phyloP scores from a whole-genome alignment of 2,888 invertebrate species.

The Scrobipalpa costella region DNA sequence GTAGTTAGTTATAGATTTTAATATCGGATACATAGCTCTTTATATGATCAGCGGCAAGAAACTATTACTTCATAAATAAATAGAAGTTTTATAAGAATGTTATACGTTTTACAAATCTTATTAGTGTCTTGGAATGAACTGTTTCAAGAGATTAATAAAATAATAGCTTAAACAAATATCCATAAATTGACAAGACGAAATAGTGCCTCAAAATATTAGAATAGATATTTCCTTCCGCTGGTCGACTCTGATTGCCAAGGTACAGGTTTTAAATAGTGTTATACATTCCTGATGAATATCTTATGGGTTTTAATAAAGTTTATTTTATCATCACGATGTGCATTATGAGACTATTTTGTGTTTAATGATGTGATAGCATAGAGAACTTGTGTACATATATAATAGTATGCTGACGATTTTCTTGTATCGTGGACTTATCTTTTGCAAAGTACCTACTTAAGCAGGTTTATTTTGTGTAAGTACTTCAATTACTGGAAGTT shows the following conservation, averaged over 20 bases:
- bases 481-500: slow-evolving; percentile 77
- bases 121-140: no score
- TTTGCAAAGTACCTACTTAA: slow-evolving; percentile 69
- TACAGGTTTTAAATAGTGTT: slow-evolving; percentile 39
- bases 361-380: slow-evolving; percentile 60
- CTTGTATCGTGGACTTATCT: slow-evolving; percentile 55
- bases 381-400: slow-evolving; percentile 52
- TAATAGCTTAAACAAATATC: neutral
- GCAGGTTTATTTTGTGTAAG: slow-evolving; percentile 68
- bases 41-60: slow-evolving; percentile 1
- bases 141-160: no score
- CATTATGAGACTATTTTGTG: slow-evolving; percentile 42
- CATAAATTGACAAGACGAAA: neutral
- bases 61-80: neutral
- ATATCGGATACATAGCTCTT: slow-evolving; percentile 10
- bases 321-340: slow-evolving; percentile 35
- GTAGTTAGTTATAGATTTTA: slow-evolving; percentile 27
- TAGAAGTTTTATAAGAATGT: no score
- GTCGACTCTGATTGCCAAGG: neutral
- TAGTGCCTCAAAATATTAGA: no score
- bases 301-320: slow-evolving; percentile 40
- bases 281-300: slow-evolving; percentile 58
- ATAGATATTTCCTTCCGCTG: slow-evolving; percentile 8
- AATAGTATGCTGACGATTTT: slow-evolving; percentile 48
- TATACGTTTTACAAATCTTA: no score